Conservation (phyloP, 2,113 vertebrate genomes). For the Alouatta palliata region DNA sequence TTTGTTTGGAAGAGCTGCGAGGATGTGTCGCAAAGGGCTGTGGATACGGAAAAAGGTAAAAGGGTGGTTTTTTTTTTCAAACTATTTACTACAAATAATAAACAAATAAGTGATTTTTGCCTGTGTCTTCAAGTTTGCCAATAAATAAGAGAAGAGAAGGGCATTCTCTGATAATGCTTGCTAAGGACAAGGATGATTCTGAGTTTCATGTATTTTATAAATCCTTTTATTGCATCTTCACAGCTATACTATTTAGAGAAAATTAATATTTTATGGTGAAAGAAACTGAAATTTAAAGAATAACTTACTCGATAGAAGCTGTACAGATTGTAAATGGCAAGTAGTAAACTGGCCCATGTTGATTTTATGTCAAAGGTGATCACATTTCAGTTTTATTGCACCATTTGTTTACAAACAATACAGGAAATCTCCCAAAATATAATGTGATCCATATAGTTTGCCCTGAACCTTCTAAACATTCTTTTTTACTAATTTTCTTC, state of each 20-base stretch:
- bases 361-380: not conserved
- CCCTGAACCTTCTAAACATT: not conserved
- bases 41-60: not conserved
- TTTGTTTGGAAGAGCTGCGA: not conserved
- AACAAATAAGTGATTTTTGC: not conserved
- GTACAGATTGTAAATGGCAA: not conserved
- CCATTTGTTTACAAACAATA: not conserved
- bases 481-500: not conserved
- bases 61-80: not conserved
- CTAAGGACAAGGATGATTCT: not conserved
- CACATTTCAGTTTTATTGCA: not conserved
- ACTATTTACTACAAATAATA: not conserved
- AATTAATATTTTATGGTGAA: not conserved
- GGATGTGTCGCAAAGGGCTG: not conserved
- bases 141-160: not conserved
- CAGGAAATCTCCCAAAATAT: not conserved
- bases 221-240: not conserved
- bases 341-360: not conserved
- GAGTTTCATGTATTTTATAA: not conserved
- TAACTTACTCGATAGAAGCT: not conserved
- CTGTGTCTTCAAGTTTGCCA: not conserved
- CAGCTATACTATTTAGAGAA: not conserved
- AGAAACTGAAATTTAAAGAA: not conserved
- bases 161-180: not conserved
- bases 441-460: not conserved